Base-by-base conservation (phyloP, 2,113 vertebrate genomes). In the Elachura formosa region DNA sequence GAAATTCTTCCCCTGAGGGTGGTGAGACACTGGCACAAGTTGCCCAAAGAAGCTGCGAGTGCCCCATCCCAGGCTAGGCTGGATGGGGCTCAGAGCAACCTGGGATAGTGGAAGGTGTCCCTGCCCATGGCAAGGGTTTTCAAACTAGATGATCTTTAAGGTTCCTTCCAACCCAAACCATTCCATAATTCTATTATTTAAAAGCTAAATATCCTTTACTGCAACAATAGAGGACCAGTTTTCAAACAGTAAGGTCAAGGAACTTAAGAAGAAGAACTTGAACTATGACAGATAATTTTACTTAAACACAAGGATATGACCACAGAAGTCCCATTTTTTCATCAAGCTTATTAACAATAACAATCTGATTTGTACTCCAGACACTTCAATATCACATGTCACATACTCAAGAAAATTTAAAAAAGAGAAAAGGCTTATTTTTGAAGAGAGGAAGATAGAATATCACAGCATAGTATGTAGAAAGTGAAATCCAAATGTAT, bases 361-460 rank as follows among this genome's bases (percentile, higher is more conserved):
- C 20, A 34, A 78, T 46, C 29, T 49, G 18, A 67, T 55, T 17
- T 55, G 25, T 46, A 75, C 33, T 55, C n/a, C 48, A 68, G 48
- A 40, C 22, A 51, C 16, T 46, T 71, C 56, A 75, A 55, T 13
- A 33, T 48, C 11, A 62, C 2, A 1, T 33, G 34, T 78, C 48
- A 66, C 0, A 0, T 26, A 73, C 10, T 69, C 31, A 31, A 61
- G 45, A 54, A 38, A 61, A 61, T 19, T 17, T 2, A 10, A 16
- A 48, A 52, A 45, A 59, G n/a, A 51, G 16, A 43, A 43, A 40
- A 52, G 3, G 1, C 5, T 9, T 20, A 31, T 40, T 25, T 52
- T 33, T 49, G 31, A 81, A 36, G 15, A 80, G 8, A 67, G 11
- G 7, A 67, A 62, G 28, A 45, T 8, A 45, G 19, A 79, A 6